These are phyloP conservation scores for Paratilapia polleni DNA, from an alignment of 2,113 vertebrate genomes.

Conservation along the genomic window DNA sequence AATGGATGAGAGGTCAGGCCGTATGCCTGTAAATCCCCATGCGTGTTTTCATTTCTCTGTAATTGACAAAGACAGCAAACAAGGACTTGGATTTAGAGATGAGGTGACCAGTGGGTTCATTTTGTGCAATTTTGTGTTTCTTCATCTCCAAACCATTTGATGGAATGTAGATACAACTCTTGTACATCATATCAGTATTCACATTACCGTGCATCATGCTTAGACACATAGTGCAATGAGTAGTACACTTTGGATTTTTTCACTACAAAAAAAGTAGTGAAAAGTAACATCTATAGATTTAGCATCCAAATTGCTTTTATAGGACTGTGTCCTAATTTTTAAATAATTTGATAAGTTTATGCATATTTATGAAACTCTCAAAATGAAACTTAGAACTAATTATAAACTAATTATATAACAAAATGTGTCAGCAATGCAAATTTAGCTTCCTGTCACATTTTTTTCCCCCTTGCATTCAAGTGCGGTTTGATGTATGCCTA, in stretches of 20 bases:
- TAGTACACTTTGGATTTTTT: neutral
- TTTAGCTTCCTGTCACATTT: slow-evolving; percentile 21
- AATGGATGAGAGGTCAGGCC: slow-evolving; percentile 70
- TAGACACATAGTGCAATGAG: neutral
- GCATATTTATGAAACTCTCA: slow-evolving; percentile 14
- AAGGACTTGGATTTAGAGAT: slow-evolving; percentile 64
- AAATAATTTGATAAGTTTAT: slow-evolving; percentile 27
- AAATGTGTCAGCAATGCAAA: slow-evolving; percentile 40
- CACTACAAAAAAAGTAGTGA: too few species aligned
- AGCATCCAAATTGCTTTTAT: neutral
- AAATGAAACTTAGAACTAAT: slow-evolving; percentile 19
- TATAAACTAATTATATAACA: slow-evolving; percentile 34
- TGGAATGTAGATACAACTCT: slow-evolving; percentile 23
- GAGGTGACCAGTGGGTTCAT: slow-evolving; percentile 42
- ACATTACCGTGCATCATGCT: neutral
- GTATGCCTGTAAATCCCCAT: slow-evolving; percentile 70
- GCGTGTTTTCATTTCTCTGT: slow-evolving; percentile 67
- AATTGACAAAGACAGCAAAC: slow-evolving; percentile 73
- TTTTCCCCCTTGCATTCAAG: slow-evolving; percentile 13
- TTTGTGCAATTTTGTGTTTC: slow-evolving; percentile 44
- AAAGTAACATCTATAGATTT: neutral
- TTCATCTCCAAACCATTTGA: slow-evolving; percentile 29
- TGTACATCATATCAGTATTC: slow-evolving; percentile 12
- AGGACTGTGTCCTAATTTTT: neutral
- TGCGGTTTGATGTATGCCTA: slow-evolving; percentile 39